These are phyloP conservation scores for Arvicanthis niloticus DNA, from an alignment of 2,113 vertebrate species.

Conservation along the genomic window DNA sequence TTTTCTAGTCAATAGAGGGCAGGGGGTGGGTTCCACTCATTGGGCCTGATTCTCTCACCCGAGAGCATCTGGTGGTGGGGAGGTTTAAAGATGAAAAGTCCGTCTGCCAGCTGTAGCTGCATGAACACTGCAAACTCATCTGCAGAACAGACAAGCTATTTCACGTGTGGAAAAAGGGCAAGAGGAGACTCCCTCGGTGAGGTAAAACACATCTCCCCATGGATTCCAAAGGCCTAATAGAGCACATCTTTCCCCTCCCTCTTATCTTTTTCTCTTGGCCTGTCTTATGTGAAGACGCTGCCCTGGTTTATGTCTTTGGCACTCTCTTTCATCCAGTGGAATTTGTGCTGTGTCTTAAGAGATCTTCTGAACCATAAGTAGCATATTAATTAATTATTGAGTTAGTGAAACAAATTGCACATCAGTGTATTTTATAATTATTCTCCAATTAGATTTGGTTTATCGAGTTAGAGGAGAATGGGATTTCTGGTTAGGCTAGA, in stretches of 20 bases:
- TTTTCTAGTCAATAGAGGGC: neutral
- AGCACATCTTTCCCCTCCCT: conserved; percentile 21
- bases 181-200: conserved; percentile 22
- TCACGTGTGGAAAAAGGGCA: conserved; percentile 32
- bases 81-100: conserved; percentile 51
- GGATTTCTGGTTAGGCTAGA: conserved; percentile 76
- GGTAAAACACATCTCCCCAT: conserved; percentile 29
- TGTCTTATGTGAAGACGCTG: conserved; percentile 46
- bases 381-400: conserved; percentile 81
- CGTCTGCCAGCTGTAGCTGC: conserved; percentile 29
- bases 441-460: conserved; percentile 82
- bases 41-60: conserved; percentile 44
- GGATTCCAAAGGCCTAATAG: conserved; percentile 24
- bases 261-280: conserved; percentile 51
- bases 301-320: conserved; percentile 63
- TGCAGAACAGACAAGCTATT: conserved; percentile 49
- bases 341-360: conserved; percentile 70
- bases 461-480: conserved; percentile 79
- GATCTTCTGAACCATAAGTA: conserved; percentile 73
- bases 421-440: conserved; percentile 83
- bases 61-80: conserved; percentile 53
- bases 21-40: neutral
- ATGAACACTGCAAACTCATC: conserved; percentile 34
- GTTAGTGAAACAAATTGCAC: conserved; percentile 82
- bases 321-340: conserved; percentile 66